Conservation (phyloP, 2,113 vertebrate species). For the Raja brachyura region DNA sequence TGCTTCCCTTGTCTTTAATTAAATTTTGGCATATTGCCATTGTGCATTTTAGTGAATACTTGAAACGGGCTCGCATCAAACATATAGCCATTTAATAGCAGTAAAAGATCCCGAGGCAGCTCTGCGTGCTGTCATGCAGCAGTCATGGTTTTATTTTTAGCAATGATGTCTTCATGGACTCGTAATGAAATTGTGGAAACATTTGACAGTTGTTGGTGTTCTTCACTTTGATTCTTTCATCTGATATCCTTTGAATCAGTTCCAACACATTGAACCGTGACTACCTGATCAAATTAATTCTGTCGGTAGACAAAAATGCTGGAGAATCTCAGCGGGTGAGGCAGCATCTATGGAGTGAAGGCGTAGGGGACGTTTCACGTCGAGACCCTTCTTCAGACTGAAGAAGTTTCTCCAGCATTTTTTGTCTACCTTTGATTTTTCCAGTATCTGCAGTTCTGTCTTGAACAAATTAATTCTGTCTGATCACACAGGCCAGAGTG, state of each 20-base stretch:
- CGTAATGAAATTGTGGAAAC: not conserved
- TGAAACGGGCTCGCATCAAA: not conserved
- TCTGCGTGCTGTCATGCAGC: not conserved
- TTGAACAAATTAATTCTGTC: not conserved
- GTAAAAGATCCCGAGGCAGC: not conserved
- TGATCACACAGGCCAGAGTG: too few relatives aligned
- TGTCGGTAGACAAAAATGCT: too few relatives aligned
- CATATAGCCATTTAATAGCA: not conserved
- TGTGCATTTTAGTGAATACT: not conserved
- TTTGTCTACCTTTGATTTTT: too few relatives aligned
- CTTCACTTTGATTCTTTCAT: not conserved
- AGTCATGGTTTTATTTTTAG: not conserved
- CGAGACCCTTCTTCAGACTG: too few relatives aligned
- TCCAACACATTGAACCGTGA: not conserved
- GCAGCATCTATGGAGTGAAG: too few relatives aligned
- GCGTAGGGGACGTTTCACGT: too few relatives aligned
- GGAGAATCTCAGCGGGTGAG: not conserved
- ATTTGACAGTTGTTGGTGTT: not conserved
- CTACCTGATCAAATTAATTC: not conserved
- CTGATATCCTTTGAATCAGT: constrained; percentile 24
- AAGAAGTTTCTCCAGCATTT: too few relatives aligned
- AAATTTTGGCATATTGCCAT: not conserved
- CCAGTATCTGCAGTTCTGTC: too few relatives aligned
- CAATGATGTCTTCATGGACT: not conserved
- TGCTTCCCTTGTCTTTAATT: not conserved